phyloP scores from a whole-genome alignment of 2,888 invertebrate genomes.

The Heliconius hortense region DNA sequence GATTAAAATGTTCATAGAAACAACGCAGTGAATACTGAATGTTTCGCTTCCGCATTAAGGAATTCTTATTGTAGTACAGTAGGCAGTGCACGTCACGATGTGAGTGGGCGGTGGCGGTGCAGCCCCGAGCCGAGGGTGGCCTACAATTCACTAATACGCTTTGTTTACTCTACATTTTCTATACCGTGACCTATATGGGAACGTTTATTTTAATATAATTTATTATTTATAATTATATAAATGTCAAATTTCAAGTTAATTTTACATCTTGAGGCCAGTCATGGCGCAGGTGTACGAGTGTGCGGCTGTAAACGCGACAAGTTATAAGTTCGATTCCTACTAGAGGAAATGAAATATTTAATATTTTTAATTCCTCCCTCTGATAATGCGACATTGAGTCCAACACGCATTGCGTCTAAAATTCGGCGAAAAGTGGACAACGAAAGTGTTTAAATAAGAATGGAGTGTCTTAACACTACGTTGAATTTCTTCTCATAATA shows the following conservation, averaged over 20 bases:
- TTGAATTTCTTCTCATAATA: background rate
- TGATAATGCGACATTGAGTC: too few relatives aligned
- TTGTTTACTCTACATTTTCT: constrained; percentile 73
- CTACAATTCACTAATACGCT: constrained; percentile 68
- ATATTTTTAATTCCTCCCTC: too few relatives aligned
- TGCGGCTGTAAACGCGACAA: too few relatives aligned
- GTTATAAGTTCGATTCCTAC: too few relatives aligned
- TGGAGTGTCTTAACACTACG: too few relatives aligned
- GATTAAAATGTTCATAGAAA: constrained; percentile 22
- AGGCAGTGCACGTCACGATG: constrained; percentile 47
- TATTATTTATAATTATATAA: background rate
- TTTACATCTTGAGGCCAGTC: too few relatives aligned
- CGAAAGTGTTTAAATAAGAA: too few relatives aligned
- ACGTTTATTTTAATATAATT: constrained; percentile 32
- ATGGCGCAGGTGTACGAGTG: too few relatives aligned
- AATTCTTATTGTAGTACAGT: constrained; percentile 42
- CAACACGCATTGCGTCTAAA: too few relatives aligned
- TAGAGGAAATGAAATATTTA: too few relatives aligned
- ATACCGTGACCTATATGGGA: constrained; percentile 53
- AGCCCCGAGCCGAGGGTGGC: constrained; percentile 68
- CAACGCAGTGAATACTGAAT: constrained; percentile 28
- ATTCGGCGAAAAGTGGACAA: too few relatives aligned
- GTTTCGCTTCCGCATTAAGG: constrained; percentile 38
- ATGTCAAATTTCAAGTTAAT: background rate
- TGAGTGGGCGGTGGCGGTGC: constrained; percentile 70